Base-by-base conservation (phyloP, 2,888 invertebrate genomes). In the Trachelus troglodyta region DNA sequence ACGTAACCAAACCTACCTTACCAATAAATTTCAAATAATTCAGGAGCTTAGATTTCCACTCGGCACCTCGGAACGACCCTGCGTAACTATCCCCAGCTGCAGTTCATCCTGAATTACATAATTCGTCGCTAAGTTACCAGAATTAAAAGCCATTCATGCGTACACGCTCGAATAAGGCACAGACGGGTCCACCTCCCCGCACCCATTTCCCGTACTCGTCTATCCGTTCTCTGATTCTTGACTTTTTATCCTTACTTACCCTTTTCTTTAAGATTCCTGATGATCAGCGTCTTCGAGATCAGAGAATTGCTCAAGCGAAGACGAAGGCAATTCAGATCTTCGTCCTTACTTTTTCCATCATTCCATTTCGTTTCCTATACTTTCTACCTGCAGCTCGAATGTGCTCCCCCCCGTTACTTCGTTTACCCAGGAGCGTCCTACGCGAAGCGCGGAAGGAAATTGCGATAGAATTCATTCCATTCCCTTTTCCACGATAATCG, bases 141-240 rank as follows among this genome's bases (percentile, higher is more conserved):
- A 82, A 82, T 83, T 83, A 83, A 83, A 82, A 82, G 79, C 71
- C 83, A 83, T 79, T 82, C 79, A 79, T 79, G 80, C 81, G 81
- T 83, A 75, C 56, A 23, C 23, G 9, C 23, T 23, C 9, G 56
- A 56, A 3, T 23, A 23, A 15, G 15, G 40, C 40, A 23, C 40
- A 56, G 56, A 23, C 56, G 6, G 40, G 23, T 40, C 9, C 23
- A 23, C 23, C 56, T 6, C 0, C 15, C 40, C 15, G 1, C 2
- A 3, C 15, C 56, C 23, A 2, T 23, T 56, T 56, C 56, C 15
- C 23, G 23, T 15, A 23, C 23, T 23, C 56, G 23, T 56, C 56
- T 23, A 56, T 23, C 9, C 23, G 23, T 56, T 23, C 56, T 56
- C 56, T 23, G 6, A 23, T 23, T 56, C 56, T 9, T 23, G 2